Evolutionary conservation across 2,113 vertebrate species (phyloP), one percentile per base, ranked within the genome.

Genomic region (Numenius arquata): DNA sequence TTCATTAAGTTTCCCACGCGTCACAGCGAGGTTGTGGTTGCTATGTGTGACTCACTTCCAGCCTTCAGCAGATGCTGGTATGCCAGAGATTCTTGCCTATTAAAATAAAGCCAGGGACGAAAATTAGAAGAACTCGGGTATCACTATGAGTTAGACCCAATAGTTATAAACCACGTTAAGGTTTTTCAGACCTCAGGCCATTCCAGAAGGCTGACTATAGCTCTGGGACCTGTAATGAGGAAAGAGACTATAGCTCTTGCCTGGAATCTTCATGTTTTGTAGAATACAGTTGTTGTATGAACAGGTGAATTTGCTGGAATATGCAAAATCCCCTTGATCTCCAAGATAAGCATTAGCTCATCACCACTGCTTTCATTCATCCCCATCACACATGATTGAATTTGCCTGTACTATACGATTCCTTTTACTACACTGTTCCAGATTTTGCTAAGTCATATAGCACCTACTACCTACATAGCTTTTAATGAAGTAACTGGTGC

Each of bases 1-100:
- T 78, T 96, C 79, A 89, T 90, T 93, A 95, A 79, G 74, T 75
- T 77, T 89, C 62, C 32, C 50, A 92, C 1, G 1, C 4, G 4
- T 56, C 40, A 75, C 6, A 78, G 73, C 1, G 0, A 93, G 41
- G 84, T 79, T 93, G 83, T 81, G 61, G 76, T 95, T 96, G 89
- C 90, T 93, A 85, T 14, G 92, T 10, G 9, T 93, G 92, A 96
- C 66, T 96, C 94, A 78, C 29, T 95, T 93, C 52, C 77, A 95
- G 92, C 58, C 70, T 91, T 88, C 78, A 83, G 73, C 61, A 85
- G 70, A 77, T 72, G 29, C 62, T 61, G 48, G 32, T 65, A 41
- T 76, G 63, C 61, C 30, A 61, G 48, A 48, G 73, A 95, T 68
- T 63, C 27, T 68, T 78, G 62, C 26, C 86, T 68, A 75, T 81